Evolutionary conservation across 2,888 invertebrate species (phyloP).

Genomic region (Leucophenga montana): DNA sequence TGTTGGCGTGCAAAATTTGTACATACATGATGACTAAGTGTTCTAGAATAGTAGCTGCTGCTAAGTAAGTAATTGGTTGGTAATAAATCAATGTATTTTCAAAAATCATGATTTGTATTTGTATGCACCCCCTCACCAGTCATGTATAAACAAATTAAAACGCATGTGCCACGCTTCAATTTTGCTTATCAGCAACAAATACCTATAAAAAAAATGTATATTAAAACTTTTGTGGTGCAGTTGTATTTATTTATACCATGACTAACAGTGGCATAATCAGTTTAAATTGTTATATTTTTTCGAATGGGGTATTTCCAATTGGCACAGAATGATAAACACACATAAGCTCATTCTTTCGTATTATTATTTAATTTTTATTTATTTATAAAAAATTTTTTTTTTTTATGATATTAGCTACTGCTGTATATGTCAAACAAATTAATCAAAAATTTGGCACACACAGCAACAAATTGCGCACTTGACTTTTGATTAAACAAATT

Average conservation of each 20-base stretch:
- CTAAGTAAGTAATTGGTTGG: neutral
- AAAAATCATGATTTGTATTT: neutral
- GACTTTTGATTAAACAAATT: slow-evolving; percentile 9
- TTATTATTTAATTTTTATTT: no score
- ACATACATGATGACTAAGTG: neutral
- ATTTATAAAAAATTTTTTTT: no score
- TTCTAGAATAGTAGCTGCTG: slow-evolving; percentile 7
- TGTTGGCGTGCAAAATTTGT: neutral
- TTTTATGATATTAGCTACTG: no score
- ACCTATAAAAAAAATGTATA: no score
- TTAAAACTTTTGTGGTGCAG: neutral
- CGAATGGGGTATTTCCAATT: no score
- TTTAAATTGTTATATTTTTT: neutral
- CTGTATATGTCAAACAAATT: no score
- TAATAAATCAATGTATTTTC: neutral
- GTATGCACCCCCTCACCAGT: neutral
- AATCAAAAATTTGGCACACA: no score
- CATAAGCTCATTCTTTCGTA: no score
- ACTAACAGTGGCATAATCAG: neutral
- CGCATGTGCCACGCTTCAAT: neutral
- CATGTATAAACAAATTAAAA: neutral
- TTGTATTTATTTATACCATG: neutral
- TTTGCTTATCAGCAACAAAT: slow-evolving; percentile 11
- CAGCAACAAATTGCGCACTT: slow-evolving; percentile 10
- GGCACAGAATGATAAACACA: no score